A percentile compares a stretch with the other conserved stretches of the same genome.
Conservation (phyloP, 2,797 vertebrate species). For the Sebastes variabilis region DNA sequence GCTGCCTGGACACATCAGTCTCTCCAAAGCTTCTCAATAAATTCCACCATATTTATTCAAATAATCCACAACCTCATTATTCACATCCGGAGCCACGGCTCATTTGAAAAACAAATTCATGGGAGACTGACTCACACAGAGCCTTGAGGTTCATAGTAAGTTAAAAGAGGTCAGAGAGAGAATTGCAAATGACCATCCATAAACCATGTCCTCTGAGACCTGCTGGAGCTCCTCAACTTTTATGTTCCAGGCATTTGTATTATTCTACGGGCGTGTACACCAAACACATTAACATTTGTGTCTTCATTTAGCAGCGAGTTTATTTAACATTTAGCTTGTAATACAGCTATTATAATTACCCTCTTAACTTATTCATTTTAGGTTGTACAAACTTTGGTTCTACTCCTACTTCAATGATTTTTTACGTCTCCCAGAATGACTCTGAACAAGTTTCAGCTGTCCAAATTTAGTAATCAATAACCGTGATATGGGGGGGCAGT, state of each 20-base stretch:
- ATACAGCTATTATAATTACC: background rate
- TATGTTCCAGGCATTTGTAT: conserved; percentile 10
- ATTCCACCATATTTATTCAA: conserved; percentile 13
- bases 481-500: too few relatives aligned
- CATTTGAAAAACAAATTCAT: conserved; percentile 44
- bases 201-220: conserved; percentile 21
- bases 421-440: background rate
- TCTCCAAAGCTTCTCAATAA: background rate
- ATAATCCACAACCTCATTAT: conserved; percentile 11
- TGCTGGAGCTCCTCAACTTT: background rate
- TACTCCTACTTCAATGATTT: background rate
- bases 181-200: conserved; percentile 20
- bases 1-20: background rate
- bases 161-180: conserved; percentile 23
- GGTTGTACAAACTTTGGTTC: background rate
- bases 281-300: background rate
- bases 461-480: background rate
- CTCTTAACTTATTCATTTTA: background rate
- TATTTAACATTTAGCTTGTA: background rate
- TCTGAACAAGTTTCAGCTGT: background rate
- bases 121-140: background rate
- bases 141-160: background rate
- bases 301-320: background rate
- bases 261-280: background rate
- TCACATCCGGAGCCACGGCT: conserved; percentile 9